Evolutionary conservation across 2,888 invertebrate genomes (phyloP).

Genomic region (Tenthredo amoena): DNA sequence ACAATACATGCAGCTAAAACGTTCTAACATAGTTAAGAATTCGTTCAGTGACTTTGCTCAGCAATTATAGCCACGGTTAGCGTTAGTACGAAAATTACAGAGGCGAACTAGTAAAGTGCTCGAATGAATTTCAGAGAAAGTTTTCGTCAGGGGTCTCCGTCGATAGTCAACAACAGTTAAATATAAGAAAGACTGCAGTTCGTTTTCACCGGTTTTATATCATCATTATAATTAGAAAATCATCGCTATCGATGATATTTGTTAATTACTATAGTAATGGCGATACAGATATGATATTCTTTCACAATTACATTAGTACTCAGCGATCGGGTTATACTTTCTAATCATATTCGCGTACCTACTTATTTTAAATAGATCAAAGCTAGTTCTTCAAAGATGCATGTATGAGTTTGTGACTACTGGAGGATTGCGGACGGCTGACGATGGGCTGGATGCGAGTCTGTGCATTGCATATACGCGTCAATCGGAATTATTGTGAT

Average conservation of each 20-base stretch:
- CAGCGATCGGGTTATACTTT: neutral
- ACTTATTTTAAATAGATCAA: neutral
- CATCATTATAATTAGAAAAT: neutral
- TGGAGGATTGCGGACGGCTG: neutral
- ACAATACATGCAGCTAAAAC: neutral
- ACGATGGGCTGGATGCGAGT: neutral
- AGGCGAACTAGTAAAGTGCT: slow-evolving; percentile 43
- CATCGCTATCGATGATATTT: neutral
- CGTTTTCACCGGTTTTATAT: slow-evolving; percentile 6
- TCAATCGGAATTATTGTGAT: neutral
- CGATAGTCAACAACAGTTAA: slow-evolving; percentile 26
- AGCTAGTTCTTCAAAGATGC: neutral
- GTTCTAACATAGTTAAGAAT: neutral
- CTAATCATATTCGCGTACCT: neutral
- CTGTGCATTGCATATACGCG: neutral
- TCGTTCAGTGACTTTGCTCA: slow-evolving; percentile 58
- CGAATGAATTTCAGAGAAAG: slow-evolving; percentile 63
- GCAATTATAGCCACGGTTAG: slow-evolving; percentile 62
- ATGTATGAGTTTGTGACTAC: neutral
- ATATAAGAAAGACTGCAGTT: slow-evolving; percentile 6
- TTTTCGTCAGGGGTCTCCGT: slow-evolving; percentile 37
- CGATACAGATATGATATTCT: neutral
- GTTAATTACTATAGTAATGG: neutral
- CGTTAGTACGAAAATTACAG: slow-evolving; percentile 61
- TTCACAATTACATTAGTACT: neutral